Evolutionary conservation across 92 coral and sea anemone species (phyloP).

Genomic region (Porites evermanni): DNA sequence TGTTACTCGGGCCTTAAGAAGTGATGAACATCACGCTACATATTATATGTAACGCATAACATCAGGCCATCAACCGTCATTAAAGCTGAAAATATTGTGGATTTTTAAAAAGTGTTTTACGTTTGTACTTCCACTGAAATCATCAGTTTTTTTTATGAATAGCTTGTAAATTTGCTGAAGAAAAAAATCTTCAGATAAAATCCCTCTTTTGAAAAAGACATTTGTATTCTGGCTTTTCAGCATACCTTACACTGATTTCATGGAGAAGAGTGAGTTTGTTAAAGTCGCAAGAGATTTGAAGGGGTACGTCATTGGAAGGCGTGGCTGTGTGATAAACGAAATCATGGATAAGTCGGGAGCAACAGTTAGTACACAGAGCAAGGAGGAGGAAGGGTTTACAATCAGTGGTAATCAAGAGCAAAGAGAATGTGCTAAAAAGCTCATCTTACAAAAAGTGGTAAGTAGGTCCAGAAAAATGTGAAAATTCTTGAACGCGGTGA

Average conservation of each 20-base stretch:
- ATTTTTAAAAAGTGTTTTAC: too few species aligned
- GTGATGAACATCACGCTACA: too few species aligned
- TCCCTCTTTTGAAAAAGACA: too few species aligned
- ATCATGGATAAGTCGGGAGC: conserved; percentile 3
- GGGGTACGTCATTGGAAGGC: background rate
- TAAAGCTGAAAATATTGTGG: too few species aligned
- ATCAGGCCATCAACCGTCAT: too few species aligned
- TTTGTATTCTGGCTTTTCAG: background rate
- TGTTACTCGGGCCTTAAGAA: too few species aligned
- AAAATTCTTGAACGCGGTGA: too few species aligned
- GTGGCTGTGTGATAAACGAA: background rate
- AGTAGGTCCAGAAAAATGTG: background rate
- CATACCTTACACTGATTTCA: background rate
- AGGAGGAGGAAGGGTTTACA: background rate
- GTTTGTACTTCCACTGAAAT: too few species aligned
- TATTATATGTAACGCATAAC: too few species aligned
- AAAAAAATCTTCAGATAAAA: too few species aligned
- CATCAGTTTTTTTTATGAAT: too few species aligned
- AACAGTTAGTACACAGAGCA: background rate
- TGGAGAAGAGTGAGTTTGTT: background rate
- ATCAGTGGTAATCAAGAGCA: background rate
- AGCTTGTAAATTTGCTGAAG: too few species aligned
- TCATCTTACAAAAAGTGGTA: conserved; percentile 1
- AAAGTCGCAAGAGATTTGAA: background rate
- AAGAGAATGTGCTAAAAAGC: background rate